Evolutionary conservation across 1,140 invertebrate species (phyloP), one percentile per base, ranked within the genome.

Genomic region (Phymastichus coffea): DNA sequence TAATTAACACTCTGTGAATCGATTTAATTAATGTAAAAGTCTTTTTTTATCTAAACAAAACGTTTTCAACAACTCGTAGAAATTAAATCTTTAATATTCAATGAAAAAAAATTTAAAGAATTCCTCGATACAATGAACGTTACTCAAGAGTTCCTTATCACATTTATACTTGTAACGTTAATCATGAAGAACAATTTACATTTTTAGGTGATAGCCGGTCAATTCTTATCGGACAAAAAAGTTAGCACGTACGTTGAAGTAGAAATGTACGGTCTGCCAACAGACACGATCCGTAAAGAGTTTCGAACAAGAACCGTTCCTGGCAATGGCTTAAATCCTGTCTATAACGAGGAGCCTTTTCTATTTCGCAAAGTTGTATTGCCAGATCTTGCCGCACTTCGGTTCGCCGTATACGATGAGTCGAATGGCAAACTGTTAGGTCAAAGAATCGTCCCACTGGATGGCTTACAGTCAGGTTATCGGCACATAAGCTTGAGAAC

Each of bases 241-340:
- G 93, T 92, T 40, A 96, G 97, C 8, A 99, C 98, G 2, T 99
- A 99, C 79, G 98, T 99, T 9, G 97, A 99, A 80, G 97, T 99
- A 22, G 97, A 99, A 79, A 99, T 99, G 98, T 99, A 99, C 80
- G 97, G 97, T 46, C 82, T 99, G 65, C 96, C 98, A 2, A 97
- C 98, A 0, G 98, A 99, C 80, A 99, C 97, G 23, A 99, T 99
- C 67, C 84, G 97, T 23, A 97, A 96, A 77, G 98, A 99, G 81
- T 99, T 99, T 76, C 86, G 95, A 15, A 99, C 98, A 0, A 84
- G 94, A 66, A 87, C 97, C 78, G 94, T 99, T 54, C 95, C 96
- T 10, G 90, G 89, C 48, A 99, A 99, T 75, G 97, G 97, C 20
- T 83, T 97, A 62, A 99, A 97, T 85, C 98, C 92, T 1, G 94